Evolutionary conservation across 2,888 invertebrate species (phyloP), one percentile per base, ranked within the genome.

Genomic region (Pandemis corylana): DNA sequence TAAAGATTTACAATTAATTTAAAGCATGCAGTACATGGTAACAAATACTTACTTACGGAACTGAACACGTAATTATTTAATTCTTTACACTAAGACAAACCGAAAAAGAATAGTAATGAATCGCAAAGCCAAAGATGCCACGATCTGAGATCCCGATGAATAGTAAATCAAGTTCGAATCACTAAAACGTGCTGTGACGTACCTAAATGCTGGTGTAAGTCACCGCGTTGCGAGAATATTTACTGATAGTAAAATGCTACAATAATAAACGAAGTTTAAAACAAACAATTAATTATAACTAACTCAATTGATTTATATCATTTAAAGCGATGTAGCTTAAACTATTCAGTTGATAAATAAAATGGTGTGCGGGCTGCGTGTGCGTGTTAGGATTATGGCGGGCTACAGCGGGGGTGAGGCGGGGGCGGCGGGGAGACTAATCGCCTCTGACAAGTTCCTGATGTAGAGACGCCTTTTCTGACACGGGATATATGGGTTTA

Each of bases 301-400:
- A 49, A n/a, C 41, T 53, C 53, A 53, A 67, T 67, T 67, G 10
- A 53, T 53, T 53, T 42, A 67, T 53, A 67, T 53, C 53, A 42
- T 10, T 15, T 15, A 49, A 65, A 67, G 68, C 59, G 20, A 28
- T 64, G 13, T 15, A 70, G 41, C 63, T 76, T 80, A 77, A 78
- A 76, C 72, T 81, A 88, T 87, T 87, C 85, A 88, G 85, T 85
- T 84, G 85, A 84, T 86, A 84, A 86, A 85, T 85, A 85, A 83
- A 83, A 83, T 83, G 83, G 78, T 92, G 91, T 92, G 91, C 91
- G 92, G 92, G 92, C 79, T 85, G 90, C 89, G 91, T 91, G 92
- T 84, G 79, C 77, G 81, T 66, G 68, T 72, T 69, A 66, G 89
- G 91, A 92, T 92, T 92, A 92, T 76, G 83, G 84, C 80, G 76